Percentiles rank a stretch among this genome's conserved stretches.
Evolutionary conservation across 2,797 vertebrate species (phyloP).

Genomic region (Synaphobranchus kaupii): DNA sequence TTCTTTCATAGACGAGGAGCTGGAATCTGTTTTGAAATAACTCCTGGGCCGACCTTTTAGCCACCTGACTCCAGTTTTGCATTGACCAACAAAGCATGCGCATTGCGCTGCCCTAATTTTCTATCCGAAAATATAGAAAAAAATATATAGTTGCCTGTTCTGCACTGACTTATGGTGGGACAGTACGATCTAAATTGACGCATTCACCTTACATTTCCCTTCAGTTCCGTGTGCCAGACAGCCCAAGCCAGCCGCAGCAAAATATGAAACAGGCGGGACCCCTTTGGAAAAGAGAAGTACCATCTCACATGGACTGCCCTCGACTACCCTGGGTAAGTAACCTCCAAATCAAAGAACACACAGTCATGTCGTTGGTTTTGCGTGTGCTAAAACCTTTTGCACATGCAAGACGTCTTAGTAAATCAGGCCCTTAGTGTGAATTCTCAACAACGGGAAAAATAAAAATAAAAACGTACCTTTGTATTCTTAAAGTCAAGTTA

Average conservation of each 20-base stretch:
- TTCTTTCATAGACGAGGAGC: neutral
- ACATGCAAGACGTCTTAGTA: too few species aligned
- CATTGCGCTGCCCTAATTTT: neutral
- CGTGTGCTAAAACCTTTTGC: too few species aligned
- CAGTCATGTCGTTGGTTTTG: neutral
- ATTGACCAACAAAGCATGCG: neutral
- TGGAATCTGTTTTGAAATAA: neutral
- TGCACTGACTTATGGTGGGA: neutral
- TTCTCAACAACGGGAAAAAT: neutral
- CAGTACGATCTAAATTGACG: neutral
- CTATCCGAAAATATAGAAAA: too few species aligned
- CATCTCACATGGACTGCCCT: slow-evolving; percentile 43
- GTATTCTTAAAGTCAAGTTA: neutral
- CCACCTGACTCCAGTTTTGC: slow-evolving; percentile 1
- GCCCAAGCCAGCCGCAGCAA: slow-evolving; percentile 64
- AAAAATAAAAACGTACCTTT: neutral
- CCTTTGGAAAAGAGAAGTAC: slow-evolving; percentile 69
- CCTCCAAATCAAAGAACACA: slow-evolving; percentile 35
- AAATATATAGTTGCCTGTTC: too few species aligned
- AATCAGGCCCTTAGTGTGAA: neutral
- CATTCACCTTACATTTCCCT: slow-evolving; percentile 41
- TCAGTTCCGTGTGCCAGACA: slow-evolving; percentile 75
- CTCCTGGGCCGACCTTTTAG: neutral
- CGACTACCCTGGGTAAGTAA: slow-evolving; percentile 55
- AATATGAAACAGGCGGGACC: slow-evolving; percentile 58